phyloP scores from a whole-genome alignment of 2,113 vertebrate species.

The Mormyrus iriodes region DNA sequence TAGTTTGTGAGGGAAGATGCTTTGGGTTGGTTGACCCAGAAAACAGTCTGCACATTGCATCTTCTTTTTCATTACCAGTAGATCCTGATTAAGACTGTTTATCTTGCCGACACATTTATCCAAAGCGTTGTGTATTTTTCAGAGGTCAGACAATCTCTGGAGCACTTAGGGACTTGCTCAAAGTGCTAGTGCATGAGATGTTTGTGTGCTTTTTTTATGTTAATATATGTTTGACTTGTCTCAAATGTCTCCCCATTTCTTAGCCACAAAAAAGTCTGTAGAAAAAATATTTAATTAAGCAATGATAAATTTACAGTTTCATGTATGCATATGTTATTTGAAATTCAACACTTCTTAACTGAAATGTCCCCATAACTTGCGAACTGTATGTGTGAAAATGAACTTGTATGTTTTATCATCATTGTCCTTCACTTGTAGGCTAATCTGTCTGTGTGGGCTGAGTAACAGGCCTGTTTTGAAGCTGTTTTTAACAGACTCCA shows the following conservation, averaged over 20 bases:
- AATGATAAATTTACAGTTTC: neutral
- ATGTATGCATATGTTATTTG: neutral
- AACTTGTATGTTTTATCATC: neutral
- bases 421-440: neutral
- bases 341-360: neutral
- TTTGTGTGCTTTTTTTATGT: neutral
- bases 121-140: neutral
- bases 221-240: neutral
- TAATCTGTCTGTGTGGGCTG: neutral
- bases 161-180: neutral
- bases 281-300: neutral
- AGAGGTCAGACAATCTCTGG: neutral
- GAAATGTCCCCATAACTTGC: neutral
- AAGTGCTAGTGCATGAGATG: neutral
- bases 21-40: neutral
- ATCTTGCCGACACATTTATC: neutral
- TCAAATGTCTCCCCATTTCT: neutral
- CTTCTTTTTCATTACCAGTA: neutral
- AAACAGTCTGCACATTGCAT: neutral
- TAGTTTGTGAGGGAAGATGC: neutral
- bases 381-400: neutral
- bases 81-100: neutral
- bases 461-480: neutral
- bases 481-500: neutral
- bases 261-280: neutral